A percentile compares a stretch with the other conserved stretches of the same genome.
Evolutionary conservation across 2,888 invertebrate species (phyloP).

Genomic region (Limnephilus marmoratus): DNA sequence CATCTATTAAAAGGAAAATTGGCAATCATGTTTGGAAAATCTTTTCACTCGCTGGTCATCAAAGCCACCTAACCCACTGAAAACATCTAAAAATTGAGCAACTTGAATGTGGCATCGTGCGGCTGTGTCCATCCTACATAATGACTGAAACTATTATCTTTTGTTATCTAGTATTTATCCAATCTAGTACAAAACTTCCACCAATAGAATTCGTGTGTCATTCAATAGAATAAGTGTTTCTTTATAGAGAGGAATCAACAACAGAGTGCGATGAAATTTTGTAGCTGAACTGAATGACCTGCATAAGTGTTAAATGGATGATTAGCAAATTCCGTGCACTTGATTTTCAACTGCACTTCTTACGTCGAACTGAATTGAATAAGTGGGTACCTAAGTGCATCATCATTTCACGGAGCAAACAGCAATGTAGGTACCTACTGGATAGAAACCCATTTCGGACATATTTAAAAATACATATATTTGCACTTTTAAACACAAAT

Average conservation of each 20-base stretch:
- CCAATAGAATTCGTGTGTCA: conserved; percentile 23
- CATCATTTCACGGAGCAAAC: not conserved
- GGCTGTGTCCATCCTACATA: not conserved
- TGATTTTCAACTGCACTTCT: not conserved
- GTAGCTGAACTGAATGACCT: conserved; percentile 5
- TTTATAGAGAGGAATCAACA: not conserved
- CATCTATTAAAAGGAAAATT: not conserved
- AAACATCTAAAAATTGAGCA: not conserved
- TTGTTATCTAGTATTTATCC: not conserved
- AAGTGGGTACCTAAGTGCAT: not conserved
- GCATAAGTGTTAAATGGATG: conserved; percentile 5
- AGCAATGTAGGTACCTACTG: not conserved
- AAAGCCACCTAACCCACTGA: not conserved
- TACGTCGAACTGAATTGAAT: conserved; percentile 4
- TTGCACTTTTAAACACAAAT: not conserved
- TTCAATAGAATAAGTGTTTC: conserved; percentile 47
- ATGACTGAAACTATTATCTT: not conserved
- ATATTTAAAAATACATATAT: not conserved
- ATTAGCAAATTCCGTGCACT: conserved; percentile 27
- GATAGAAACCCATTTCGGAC: not conserved
- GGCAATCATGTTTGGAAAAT: not conserved
- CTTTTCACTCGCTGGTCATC: not conserved
- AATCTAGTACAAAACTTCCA: conserved; percentile 50
- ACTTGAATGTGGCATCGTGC: not conserved
- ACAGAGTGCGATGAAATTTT: not conserved